phyloP scores from a whole-genome alignment of 2,888 invertebrate species.

The Lasioglossum morio region DNA sequence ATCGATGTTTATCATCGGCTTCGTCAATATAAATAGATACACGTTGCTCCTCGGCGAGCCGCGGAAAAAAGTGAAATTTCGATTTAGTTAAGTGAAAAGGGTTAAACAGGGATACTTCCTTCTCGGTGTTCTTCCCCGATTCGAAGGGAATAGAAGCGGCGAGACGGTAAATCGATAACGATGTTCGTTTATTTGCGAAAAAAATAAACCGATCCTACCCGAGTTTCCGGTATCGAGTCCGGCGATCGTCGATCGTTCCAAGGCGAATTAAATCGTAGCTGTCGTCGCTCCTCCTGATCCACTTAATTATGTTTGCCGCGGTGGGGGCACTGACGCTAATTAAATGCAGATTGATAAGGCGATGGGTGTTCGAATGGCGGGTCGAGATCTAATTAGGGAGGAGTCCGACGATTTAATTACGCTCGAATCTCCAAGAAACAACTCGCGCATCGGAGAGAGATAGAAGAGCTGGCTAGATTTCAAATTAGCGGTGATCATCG shows the following conservation, averaged over 20 bases:
- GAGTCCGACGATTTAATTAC: conserved; percentile 41
- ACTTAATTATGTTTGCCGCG: conserved; percentile 42
- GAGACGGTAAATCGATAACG: neutral
- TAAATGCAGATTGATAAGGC: conserved; percentile 57
- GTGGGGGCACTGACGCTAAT: conserved; percentile 40
- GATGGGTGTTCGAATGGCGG: conserved; percentile 41
- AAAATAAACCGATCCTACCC: neutral
- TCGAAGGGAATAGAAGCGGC: neutral
- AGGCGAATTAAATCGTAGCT: conserved; percentile 28
- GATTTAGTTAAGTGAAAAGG: neutral
- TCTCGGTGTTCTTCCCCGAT: neutral
- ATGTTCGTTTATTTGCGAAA: neutral
- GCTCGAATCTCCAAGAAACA: conserved; percentile 27
- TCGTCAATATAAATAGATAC: neutral
- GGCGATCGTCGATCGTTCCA: neutral
- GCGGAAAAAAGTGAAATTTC: neutral
- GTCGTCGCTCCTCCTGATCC: conserved; percentile 1
- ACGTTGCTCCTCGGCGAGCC: neutral
- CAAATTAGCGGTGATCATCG: conserved; percentile 16
- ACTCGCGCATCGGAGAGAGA: neutral
- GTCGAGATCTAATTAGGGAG: conserved; percentile 50
- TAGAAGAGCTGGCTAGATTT: neutral
- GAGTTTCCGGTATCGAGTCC: neutral
- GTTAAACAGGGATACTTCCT: neutral
- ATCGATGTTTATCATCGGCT: neutral